Evolutionary conservation across 2,888 invertebrate genomes (phyloP), one percentile per base, ranked within the genome.

Genomic region (Ophioninae sp.): DNA sequence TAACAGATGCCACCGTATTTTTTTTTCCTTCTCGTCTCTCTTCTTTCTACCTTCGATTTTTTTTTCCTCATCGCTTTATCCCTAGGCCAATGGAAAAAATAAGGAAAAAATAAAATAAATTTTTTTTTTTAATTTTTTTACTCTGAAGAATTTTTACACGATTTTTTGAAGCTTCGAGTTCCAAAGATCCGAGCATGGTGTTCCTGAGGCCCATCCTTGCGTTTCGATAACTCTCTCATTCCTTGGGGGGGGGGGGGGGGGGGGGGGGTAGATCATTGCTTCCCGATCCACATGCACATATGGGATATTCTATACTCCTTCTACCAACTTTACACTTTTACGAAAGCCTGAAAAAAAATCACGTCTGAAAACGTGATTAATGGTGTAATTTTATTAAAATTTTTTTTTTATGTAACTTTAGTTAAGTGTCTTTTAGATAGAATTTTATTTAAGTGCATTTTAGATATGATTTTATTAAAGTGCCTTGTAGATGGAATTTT

Each of bases 211-310:
- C 13, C 44, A 44, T 44, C 44, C 10, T 44, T 44, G 44, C 44
- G 44, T 44, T 44, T 44, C 44, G 10, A 9, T 67, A 63, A 69
- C 73, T 77, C 65, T 77, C 80, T 74, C 41, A 83, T 77, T 83
- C 80, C 44, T 44, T 3, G 68, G 37, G 51, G 63, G 56, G 68
- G 44, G 41, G 72, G 51, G 69, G 56, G 71, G 81, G 75, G 61
- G 74, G 74, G 63, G 83, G 65, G 78, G 76, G 75, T 79, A 73
- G 72, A 58, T 74, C 73, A 77, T 83, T 83, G 77, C 80, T 56
- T 64, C 61, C 68, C 41, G 76, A 63, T 41, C 68, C 20, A 30
- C n/a, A 20, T 37, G 13, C 44, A 74, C 51, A 10, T 64, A 64
- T n/a, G 44, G 39, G 51, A n/a, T 1, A 77, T 77, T 77, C 61